A percentile compares a stretch with the other conserved stretches of the same genome.
Evolutionary conservation across 2,888 invertebrate genomes (phyloP).

Genomic region (Apamea anceps): DNA sequence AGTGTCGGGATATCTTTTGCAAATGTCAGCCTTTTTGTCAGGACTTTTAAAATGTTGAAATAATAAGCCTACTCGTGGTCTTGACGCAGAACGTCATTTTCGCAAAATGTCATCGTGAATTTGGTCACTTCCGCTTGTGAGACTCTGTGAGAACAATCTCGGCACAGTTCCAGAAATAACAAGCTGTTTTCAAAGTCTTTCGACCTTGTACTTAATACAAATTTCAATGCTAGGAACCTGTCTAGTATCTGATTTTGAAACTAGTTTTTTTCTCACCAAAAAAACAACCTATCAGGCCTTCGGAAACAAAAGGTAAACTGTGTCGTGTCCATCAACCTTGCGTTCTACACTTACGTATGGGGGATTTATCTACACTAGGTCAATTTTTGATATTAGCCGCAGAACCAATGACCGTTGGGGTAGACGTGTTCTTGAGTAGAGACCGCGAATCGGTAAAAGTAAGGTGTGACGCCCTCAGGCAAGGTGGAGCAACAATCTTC

Average conservation of each 20-base stretch:
- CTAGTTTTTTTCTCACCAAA: slow-evolving; percentile 10
- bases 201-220: slow-evolving; percentile 8
- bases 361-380: background rate
- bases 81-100: too few relatives aligned
- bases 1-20: background rate
- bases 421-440: too few relatives aligned
- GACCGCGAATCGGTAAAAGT: too few relatives aligned
- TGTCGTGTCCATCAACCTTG: slow-evolving; percentile 46
- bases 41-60: background rate
- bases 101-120: too few relatives aligned
- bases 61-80: background rate
- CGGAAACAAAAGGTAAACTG: background rate
- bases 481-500: too few relatives aligned
- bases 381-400: background rate
- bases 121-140: too few relatives aligned
- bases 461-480: too few relatives aligned
- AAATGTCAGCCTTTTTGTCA: background rate
- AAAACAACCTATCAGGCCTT: background rate
- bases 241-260: background rate
- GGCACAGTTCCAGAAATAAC: background rate
- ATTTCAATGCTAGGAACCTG: background rate
- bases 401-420: too few relatives aligned
- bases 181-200: background rate
- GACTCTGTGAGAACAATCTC: background rate
- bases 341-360: slow-evolving; percentile 11